Evolutionary conservation across 2,797 vertebrate genomes (phyloP).

Genomic region (Tarsius wallacei): DNA sequence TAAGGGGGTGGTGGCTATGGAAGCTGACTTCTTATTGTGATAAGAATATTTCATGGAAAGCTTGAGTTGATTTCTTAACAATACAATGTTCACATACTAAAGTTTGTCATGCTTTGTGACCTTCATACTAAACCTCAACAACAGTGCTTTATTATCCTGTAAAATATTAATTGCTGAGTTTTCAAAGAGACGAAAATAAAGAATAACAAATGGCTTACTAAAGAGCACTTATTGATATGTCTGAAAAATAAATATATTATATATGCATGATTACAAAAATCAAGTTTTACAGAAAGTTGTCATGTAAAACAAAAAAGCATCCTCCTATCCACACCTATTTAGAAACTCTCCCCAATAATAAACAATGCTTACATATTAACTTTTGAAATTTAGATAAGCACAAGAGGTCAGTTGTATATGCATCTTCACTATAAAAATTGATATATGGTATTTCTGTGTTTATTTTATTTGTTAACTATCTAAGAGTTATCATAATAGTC

Average conservation of each 20-base stretch:
- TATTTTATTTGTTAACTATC: neutral
- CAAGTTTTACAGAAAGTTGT: neutral
- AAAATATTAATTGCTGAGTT: neutral
- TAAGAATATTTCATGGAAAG: neutral
- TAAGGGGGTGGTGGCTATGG: neutral
- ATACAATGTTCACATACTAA: neutral
- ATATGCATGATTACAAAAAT: neutral
- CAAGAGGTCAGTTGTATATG: neutral
- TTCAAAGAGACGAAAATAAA: conserved; percentile 27
- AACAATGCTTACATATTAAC: neutral
- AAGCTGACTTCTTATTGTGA: neutral
- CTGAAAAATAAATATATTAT: neutral
- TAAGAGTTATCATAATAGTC: neutral
- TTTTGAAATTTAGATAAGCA: neutral
- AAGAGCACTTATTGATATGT: neutral
- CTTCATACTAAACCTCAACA: neutral
- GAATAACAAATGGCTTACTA: neutral
- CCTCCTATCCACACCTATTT: neutral
- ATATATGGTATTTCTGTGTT: neutral
- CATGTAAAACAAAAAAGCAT: neutral
- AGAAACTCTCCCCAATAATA: neutral
- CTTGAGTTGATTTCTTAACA: neutral
- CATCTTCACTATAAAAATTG: neutral
- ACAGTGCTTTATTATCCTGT: neutral
- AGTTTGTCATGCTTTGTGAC: neutral